These are phyloP conservation scores for Trimorus sp. DNA, from an alignment of 2,888 invertebrate species.

Conservation along the genomic window DNA sequence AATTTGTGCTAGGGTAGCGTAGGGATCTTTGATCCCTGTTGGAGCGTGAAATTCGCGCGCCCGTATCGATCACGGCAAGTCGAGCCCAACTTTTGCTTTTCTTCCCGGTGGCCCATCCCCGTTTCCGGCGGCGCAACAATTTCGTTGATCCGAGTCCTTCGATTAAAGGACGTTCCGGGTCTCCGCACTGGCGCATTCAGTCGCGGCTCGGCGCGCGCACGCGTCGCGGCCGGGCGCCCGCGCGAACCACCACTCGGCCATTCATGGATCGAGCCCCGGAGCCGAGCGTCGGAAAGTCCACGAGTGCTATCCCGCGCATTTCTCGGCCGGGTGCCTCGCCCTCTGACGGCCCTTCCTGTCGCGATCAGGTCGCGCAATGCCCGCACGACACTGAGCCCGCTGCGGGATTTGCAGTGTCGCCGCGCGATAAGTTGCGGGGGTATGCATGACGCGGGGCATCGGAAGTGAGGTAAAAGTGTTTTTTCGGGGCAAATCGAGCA, in stretches of 20 bases:
- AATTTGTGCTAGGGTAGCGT: too few relatives aligned
- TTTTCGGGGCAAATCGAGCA: slow-evolving; percentile 76
- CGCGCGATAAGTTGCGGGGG: slow-evolving; percentile 27
- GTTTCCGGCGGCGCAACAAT: slow-evolving; percentile 36
- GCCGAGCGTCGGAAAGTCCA: too few relatives aligned
- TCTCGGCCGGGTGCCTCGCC: too few relatives aligned
- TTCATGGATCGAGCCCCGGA: slow-evolving; percentile 50
- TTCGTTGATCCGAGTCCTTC: slow-evolving; percentile 58
- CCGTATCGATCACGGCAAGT: slow-evolving; percentile 23
- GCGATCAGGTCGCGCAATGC: neutral
- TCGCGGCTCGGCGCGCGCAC: slow-evolving; percentile 57
- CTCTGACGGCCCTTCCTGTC: too few relatives aligned
- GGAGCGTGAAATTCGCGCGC: too few relatives aligned
- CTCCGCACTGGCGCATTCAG: slow-evolving; percentile 59
- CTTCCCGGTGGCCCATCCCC: slow-evolving; percentile 16
- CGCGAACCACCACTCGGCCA: neutral
- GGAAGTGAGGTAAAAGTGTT: slow-evolving; percentile 79
- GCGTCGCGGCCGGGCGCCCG: slow-evolving; percentile 26
- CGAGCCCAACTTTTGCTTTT: slow-evolving; percentile 5
- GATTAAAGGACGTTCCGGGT: slow-evolving; percentile 66
- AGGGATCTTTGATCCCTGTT: too few relatives aligned
- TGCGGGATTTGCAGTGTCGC: neutral
- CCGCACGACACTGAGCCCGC: neutral
- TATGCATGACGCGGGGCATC: slow-evolving; percentile 68
- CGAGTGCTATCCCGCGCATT: too few relatives aligned